Percentiles rank a stretch among this genome's conserved stretches.
Evolutionary conservation across 1,140 invertebrate species (phyloP).

Genomic region (Muscidifurax raptorellus): DNA sequence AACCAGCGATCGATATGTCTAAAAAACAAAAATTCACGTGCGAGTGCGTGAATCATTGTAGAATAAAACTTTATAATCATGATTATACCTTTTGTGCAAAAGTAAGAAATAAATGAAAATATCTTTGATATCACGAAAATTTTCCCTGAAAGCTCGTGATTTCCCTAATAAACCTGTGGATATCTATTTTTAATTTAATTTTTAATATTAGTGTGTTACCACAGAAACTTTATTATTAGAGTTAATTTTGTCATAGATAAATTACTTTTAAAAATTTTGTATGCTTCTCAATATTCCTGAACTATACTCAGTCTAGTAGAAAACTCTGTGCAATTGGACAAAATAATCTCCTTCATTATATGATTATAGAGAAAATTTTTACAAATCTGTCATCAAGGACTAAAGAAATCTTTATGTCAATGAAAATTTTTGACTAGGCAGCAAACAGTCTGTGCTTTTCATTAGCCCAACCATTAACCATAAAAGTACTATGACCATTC

Average conservation of each 20-base stretch:
- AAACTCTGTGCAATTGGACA: background rate
- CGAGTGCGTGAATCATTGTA: background rate
- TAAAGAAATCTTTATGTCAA: slow-evolving; percentile 11
- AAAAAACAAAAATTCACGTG: slow-evolving; percentile 37
- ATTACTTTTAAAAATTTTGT: background rate
- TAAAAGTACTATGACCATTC: slow-evolving; percentile 61
- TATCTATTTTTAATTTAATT: background rate
- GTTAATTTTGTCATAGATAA: background rate
- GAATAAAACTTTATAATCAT: slow-evolving; percentile 27
- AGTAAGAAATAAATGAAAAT: slow-evolving; percentile 39
- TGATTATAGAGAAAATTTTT: slow-evolving; percentile 39
- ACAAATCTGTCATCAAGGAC: slow-evolving; percentile 37
- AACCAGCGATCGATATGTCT: slow-evolving; percentile 65
- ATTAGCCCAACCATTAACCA: slow-evolving; percentile 63
- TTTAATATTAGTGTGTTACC: background rate
- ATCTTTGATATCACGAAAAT: slow-evolving; percentile 7
- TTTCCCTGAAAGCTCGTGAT: background rate
- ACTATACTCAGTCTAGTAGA: slow-evolving; percentile 37
- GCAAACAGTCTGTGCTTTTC: slow-evolving; percentile 60
- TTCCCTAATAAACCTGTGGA: background rate
- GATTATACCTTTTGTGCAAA: slow-evolving; percentile 20
- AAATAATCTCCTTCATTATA: slow-evolving; percentile 19
- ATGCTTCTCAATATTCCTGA: slow-evolving; percentile 23
- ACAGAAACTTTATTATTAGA: background rate
- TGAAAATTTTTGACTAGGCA: slow-evolving; percentile 63